Evolutionary conservation across 2,113 vertebrate genomes (phyloP), one percentile per base, ranked within the genome.

Genomic region (Cromileptes altivelis): DNA sequence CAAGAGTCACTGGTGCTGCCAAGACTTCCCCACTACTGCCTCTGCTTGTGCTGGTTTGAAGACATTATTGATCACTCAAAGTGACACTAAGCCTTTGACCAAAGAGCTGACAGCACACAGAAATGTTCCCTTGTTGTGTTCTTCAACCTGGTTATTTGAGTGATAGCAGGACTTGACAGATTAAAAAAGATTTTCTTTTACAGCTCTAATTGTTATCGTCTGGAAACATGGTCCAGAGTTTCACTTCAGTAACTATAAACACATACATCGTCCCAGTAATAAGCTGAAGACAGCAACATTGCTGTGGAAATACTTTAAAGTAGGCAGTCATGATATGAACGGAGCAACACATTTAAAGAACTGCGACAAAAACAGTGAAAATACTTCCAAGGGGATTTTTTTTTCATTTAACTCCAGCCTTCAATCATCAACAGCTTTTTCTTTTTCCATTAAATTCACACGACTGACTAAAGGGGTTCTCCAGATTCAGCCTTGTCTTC

Each of bases 391-490:
- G 49, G 17, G 56, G 52, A 10, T 52, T 72, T 77, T 15, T 81
- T 61, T 60, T 61, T 33, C 4, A 55, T 62, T 89, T 58, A 58
- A 77, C 62, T 85, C 57, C 58, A 85, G 23, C 33, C 23, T 84
- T 87, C 60, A 58, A 67, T 70, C 78, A 73, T 79, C 63, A 27
- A 37, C 81, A 68, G 79, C 68, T 81, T 68, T 82, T 63, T 49
- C 55, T 49, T 69, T 70, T 64, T 57, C 55, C 56, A 49, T 69
- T 37, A 53, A 50, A 57, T 85, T 57, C 80, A 82, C 83, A 80
- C 49, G 75, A 85, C 74, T 82, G 80, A 82, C 85, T 80, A 80
- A 81, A 89, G 65, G 75, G 65, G 62, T 90, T 79, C 84, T 88
- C 42, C 61, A 67, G 42, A 83, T 85, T 80, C 61, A 74, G 72